Evolutionary conservation across 2,888 invertebrate genomes (phyloP), one percentile per base, ranked within the genome.

Genomic region (Rhopalosiphum nymphaeae): DNA sequence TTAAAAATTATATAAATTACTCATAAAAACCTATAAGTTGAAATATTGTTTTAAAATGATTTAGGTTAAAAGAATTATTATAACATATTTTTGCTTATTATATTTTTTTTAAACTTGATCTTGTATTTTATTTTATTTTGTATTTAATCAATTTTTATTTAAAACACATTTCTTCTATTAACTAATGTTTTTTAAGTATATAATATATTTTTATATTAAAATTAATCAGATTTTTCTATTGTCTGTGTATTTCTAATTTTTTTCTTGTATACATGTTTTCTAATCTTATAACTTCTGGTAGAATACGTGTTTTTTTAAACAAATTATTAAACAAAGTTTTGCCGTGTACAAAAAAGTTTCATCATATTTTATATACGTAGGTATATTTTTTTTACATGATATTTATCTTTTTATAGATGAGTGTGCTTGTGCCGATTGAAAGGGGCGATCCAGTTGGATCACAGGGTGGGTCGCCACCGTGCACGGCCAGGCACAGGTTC

Each of bases 371-470:
- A 67, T 67, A 36, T 7, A 67, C 2, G n/a, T n/a, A 16, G n/a
- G 2, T 67, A 7, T 5, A n/a, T 67, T 67, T n/a, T 78, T 36
- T 78, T 78, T 36, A 78, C 21, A 25, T 9, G n/a, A 36, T n/a
- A 16, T 87, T 87, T 49, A 67, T 92, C 16, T 21, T 21, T n/a
- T 87, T 91, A 29, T 67, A 94, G 94, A 94, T 94, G 94, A 94
- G 94, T 87, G 94, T 94, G 90, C 94, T 94, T 91, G 94, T 94
- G 94, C 94, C 94, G 94, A 91, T 94, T 94, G 94, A 94, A 67
- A 91, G 94, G 91, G 91, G 94, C 86, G 94, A 94, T 91, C 91
- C 94, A 53, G 91, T 91, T 86, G 94, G 90, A 90, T 91, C 94
- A 61, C 90, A 94, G 61, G 91, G 94, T 87, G 94, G 94, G 61